Conservation (phyloP, 2,888 invertebrate species). For the Ormyrus labotus region DNA sequence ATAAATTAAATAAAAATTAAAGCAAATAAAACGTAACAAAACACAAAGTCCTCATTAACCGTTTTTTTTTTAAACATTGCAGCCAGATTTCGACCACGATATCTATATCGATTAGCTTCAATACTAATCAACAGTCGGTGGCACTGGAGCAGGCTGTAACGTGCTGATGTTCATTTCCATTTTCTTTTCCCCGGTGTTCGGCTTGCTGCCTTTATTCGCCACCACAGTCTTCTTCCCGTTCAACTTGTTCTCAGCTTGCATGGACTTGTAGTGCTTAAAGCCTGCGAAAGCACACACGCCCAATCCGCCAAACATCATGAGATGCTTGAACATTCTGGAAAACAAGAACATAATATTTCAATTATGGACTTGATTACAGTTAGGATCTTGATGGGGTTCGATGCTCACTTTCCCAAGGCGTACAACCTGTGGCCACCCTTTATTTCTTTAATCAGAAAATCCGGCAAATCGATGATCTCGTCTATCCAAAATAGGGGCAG, state of each 20-base stretch:
- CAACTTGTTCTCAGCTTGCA: constrained; percentile 57
- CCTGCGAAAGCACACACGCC: constrained; percentile 73
- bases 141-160: constrained; percentile 64
- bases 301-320: constrained; percentile 78
- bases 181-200: constrained; percentile 60
- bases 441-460: constrained; percentile 64
- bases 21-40: too few relatives aligned
- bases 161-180: constrained; percentile 63
- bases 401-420: constrained; percentile 61
- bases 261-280: constrained; percentile 72
- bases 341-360: neutral
- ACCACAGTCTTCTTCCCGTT: constrained; percentile 48
- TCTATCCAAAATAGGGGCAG: constrained; percentile 89
- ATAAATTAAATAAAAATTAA: too few relatives aligned
- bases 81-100: too few relatives aligned
- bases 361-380: neutral
- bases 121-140: constrained; percentile 54
- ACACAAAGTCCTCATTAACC: too few relatives aligned
- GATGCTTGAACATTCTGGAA: constrained; percentile 77
- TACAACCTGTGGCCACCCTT: constrained; percentile 50
- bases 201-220: constrained; percentile 10
- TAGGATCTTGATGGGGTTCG: neutral
- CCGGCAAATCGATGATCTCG: constrained; percentile 78
- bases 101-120: too few relatives aligned
- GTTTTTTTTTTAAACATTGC: too few relatives aligned